Conservation (phyloP, 2,113 vertebrate species). For the Oreocharis arfaki region DNA sequence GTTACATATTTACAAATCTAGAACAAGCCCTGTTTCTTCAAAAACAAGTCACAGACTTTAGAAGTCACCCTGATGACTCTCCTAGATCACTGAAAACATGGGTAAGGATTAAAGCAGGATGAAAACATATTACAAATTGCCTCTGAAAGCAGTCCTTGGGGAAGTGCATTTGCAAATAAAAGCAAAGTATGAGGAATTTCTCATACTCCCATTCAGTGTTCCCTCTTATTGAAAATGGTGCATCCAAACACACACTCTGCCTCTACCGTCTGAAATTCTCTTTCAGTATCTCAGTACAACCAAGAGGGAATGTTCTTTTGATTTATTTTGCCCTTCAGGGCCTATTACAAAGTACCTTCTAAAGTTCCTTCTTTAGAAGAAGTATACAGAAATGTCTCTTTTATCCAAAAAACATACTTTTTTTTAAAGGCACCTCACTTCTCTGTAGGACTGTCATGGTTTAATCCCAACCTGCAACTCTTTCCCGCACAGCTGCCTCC, state of each 20-base stretch:
- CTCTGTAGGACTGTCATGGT: not conserved
- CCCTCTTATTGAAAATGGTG: not conserved
- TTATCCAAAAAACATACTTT: not conserved
- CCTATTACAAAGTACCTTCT: not conserved
- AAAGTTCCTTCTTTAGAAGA: not conserved
- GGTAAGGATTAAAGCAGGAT: not conserved
- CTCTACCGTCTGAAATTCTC: not conserved
- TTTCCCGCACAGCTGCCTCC: not conserved
- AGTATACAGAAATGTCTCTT: not conserved
- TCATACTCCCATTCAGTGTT: not conserved
- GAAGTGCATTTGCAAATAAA: slow-evolving; percentile 2
- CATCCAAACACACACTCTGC: not conserved
- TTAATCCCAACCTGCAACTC: not conserved
- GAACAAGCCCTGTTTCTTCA: not conserved
- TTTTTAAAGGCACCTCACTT: not conserved
- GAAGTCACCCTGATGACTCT: not conserved
- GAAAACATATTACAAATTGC: not conserved
- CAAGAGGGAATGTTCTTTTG: not conserved
- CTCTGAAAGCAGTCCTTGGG: not conserved
- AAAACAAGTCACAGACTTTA: not conserved
- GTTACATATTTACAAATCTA: not conserved
- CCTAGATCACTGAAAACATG: not conserved
- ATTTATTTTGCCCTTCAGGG: slow-evolving; percentile 16
- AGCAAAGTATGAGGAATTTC: not conserved
- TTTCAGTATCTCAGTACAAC: not conserved